Evolutionary conservation across 2,113 vertebrate species (phyloP), one percentile per base, ranked within the genome.

Genomic region (Mirza zaza): DNA sequence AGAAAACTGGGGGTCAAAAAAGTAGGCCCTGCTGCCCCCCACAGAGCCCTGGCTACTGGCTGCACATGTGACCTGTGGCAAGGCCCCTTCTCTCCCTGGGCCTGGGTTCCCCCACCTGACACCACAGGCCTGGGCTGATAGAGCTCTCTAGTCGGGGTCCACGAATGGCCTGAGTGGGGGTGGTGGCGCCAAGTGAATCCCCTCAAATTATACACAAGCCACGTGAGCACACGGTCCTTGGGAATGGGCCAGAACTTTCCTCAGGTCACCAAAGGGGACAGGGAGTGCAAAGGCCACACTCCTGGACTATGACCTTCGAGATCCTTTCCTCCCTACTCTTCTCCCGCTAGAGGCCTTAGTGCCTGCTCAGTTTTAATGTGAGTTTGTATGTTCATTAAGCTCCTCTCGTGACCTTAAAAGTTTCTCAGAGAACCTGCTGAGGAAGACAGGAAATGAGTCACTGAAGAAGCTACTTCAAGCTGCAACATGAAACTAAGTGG

Each of bases 31-130:
- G 55, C n/a, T 0, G 5, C 20, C 14, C 50, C 23, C 39, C 65
- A 8, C 67, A 75, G 36, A 57, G 21, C 52, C 52, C 79, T 45
- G 17, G 50, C 52, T 14, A 4, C 55, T 34, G 55, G 73, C 59
- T 2, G 2, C 42, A 2, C 4, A 11, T 7, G 57, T 14, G 27
- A n/a, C 70, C 48, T 25, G 29, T 0, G 3, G 9, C 23, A 32
- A 73, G 52, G 55, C 17, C 63, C 80, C 6, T 75, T 42, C 59
- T 15, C 57, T 42, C 34, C 3, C 11, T 9, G 29, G 29, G 34
- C 25, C 50, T 39, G 7, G 1, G 20, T 14, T 63, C 27, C 2
- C 77, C 57, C 1, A 12, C 6, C 55, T n/a, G 23, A 61, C 39
- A 71, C 39, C 10, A 42, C 12, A 21, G 34, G 27, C 32, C 29